These are phyloP conservation scores for Timema cristinae DNA, from an alignment of 2,888 invertebrate species.

Conservation along the genomic window DNA sequence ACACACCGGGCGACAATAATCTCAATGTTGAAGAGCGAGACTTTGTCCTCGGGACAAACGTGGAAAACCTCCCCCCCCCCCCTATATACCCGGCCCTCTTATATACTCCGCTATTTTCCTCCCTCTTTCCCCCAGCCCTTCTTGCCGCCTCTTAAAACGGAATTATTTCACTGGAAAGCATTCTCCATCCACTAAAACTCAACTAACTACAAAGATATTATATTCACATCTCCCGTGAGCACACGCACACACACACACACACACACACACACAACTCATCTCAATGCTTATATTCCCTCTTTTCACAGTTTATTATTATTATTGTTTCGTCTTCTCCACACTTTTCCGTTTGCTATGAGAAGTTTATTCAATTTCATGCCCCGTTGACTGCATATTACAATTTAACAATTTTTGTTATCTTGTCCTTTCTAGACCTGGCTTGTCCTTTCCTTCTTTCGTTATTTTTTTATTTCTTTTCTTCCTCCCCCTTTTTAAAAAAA, in stretches of 20 bases:
- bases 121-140: not conserved
- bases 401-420: constrained; percentile 33
- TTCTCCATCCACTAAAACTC: constrained; percentile 7
- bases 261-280: not conserved
- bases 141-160: not conserved
- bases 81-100: too few species aligned
- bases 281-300: not conserved
- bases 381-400: constrained; percentile 41
- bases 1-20: constrained; percentile 4
- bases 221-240: constrained; percentile 21
- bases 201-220: constrained; percentile 29
- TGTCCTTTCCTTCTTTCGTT: too few species aligned
- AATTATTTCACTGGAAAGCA: constrained; percentile 14
- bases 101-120: not conserved
- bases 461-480: not conserved
- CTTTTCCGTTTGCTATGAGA: constrained; percentile 22
- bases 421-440: too few species aligned
- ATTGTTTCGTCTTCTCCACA: constrained; percentile 1
- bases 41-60: constrained; percentile 6
- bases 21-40: constrained; percentile 12
- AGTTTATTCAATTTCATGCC: constrained; percentile 45
- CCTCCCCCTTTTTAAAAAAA: not conserved
- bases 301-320: too few species aligned
- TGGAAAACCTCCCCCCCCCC: too few species aligned
- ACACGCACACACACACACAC: not conserved